Conservation (phyloP, 2,888 invertebrate species). For the Bombylius major region DNA sequence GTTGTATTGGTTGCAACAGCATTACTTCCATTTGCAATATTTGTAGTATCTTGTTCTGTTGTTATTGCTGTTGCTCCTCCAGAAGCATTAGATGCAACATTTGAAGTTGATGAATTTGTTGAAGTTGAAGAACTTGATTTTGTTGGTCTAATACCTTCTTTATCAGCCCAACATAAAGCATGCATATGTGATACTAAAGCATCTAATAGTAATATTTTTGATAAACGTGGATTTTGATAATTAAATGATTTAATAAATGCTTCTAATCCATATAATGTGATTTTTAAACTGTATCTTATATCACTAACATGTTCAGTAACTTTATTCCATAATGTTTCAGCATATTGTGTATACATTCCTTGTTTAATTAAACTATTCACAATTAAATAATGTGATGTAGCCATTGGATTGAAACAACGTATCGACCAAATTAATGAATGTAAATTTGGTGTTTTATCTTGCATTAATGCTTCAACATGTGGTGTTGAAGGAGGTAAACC, state of each 20-base stretch:
- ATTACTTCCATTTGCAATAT: not conserved
- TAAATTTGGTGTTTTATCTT: conserved; percentile 56
- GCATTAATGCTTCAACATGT: conserved; percentile 69
- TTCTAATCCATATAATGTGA: conserved; percentile 30
- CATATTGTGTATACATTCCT: conserved; percentile 71
- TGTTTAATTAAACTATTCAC: conserved; percentile 77
- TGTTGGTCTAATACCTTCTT: conserved; percentile 27
- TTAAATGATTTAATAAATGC: conserved; percentile 29
- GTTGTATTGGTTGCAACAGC: conserved; percentile 6
- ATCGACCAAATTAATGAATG: conserved; percentile 87
- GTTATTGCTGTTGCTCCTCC: conserved; percentile 11
- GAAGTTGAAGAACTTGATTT: conserved; percentile 18
- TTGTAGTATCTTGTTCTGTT: conserved; percentile 7
- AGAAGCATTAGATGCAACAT: conserved; percentile 8
- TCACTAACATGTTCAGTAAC: conserved; percentile 34
- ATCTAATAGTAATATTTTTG: conserved; percentile 31
- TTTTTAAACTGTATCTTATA: conserved; percentile 30
- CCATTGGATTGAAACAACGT: conserved; percentile 65
- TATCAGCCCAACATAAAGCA: conserved; percentile 31
- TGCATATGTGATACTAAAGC: conserved; percentile 33
- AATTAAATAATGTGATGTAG: conserved; percentile 79
- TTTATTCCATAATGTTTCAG: conserved; percentile 34
- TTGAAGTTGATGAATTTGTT: conserved; percentile 12
- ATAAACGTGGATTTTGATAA: conserved; percentile 29
- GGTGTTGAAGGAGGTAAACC: conserved; percentile 81